Conservation (phyloP, 2,113 vertebrate genomes). For the Pseudorectes ferrugineus region DNA sequence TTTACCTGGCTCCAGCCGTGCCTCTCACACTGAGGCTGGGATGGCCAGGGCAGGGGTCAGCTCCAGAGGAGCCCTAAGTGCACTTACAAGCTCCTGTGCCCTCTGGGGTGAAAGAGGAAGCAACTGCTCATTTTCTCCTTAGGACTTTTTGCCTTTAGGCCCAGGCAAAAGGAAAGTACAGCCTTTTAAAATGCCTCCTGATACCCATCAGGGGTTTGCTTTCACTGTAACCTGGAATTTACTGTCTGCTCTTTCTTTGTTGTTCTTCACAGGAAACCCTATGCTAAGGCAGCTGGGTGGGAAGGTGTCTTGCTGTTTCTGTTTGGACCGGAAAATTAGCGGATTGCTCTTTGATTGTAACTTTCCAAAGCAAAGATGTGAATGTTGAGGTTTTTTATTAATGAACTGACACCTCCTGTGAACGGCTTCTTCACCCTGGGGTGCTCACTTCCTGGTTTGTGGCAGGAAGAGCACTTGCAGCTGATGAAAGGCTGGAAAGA, state of each 20-base stretch:
- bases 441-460: neutral
- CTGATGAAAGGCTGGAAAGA: slow-evolving; percentile 18
- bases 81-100: neutral
- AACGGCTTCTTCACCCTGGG: neutral
- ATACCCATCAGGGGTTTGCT: neutral
- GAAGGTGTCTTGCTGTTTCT: neutral
- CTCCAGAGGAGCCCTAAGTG: neutral
- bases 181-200: neutral
- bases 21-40: neutral
- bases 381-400: neutral
- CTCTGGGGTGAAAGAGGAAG: neutral
- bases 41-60: neutral
- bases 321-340: neutral
- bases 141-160: neutral
- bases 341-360: neutral
- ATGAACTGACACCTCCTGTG: neutral
- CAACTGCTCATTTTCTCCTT: neutral
- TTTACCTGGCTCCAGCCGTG: neutral
- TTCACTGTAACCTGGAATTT: neutral
- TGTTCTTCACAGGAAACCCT: neutral
- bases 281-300: neutral
- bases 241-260: neutral
- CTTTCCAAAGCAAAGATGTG: neutral
- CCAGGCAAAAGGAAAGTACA: neutral
- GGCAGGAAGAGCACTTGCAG: slow-evolving; percentile 1